A percentile compares a stretch with the other conserved stretches of the same genome.
phyloP scores from a whole-genome alignment of 2,888 invertebrate genomes.

The Adelphocoris suturalis region DNA sequence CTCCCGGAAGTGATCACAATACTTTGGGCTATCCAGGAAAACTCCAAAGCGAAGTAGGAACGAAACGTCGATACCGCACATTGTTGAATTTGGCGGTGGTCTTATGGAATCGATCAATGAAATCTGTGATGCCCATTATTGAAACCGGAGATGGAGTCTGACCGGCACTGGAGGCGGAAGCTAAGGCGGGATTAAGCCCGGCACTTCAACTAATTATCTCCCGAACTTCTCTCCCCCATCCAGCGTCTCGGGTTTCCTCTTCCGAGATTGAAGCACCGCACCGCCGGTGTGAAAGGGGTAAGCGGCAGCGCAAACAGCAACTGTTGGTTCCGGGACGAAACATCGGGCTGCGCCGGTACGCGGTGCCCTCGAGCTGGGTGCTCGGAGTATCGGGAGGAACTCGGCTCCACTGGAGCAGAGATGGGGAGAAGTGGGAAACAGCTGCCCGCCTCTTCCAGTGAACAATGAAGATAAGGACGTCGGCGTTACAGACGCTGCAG shows the following conservation, averaged over 20 bases:
- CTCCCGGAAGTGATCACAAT: no score
- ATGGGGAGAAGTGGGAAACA: conserved; percentile 1
- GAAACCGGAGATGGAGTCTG: background rate
- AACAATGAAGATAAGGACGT: background rate
- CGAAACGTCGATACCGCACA: no score
- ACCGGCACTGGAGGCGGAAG: background rate
- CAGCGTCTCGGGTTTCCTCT: background rate
- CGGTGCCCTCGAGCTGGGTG: conserved; percentile 31
- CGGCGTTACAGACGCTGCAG: background rate
- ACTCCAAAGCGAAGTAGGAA: no score
- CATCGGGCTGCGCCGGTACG: background rate
- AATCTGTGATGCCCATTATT: conserved; percentile 29
- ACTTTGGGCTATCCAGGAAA: no score
- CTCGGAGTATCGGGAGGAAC: conserved; percentile 47
- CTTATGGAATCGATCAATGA: background rate
- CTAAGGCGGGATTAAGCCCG: background rate
- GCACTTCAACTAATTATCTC: conserved; percentile 12
- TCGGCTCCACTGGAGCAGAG: conserved; percentile 54
- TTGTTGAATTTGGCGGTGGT: background rate
- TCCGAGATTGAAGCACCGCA: background rate
- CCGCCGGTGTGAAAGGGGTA: background rate
- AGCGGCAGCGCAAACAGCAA: conserved; percentile 40
- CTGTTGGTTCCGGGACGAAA: conserved; percentile 47
- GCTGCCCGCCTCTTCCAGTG: background rate
- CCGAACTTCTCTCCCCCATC: background rate